Percentiles rank a stretch among this genome's conserved stretches.
Evolutionary conservation across 2,888 invertebrate species (phyloP).

Genomic region (Stenolophus ochropezus): DNA sequence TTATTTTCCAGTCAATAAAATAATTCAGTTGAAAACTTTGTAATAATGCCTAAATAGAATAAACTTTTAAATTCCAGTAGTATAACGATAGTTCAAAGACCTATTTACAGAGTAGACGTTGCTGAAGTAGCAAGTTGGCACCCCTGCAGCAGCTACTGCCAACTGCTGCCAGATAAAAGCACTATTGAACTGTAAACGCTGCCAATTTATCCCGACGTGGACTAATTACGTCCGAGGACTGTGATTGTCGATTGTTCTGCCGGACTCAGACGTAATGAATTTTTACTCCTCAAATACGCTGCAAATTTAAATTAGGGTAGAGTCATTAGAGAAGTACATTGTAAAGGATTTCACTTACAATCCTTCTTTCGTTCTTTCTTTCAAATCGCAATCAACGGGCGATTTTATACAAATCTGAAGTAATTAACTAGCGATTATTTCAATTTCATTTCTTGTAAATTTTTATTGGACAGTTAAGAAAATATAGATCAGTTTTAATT

Average conservation of each 20-base stretch:
- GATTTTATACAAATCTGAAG: too few relatives aligned
- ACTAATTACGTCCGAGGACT: background rate
- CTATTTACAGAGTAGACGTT: background rate
- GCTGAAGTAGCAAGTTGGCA: background rate
- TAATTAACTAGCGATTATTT: too few relatives aligned
- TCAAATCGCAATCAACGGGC: too few relatives aligned
- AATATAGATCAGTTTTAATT: too few relatives aligned
- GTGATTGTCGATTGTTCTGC: background rate
- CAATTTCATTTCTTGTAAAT: too few relatives aligned
- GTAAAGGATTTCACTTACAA: background rate
- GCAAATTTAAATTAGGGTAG: background rate
- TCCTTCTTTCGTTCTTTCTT: too few relatives aligned
- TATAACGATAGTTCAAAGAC: background rate
- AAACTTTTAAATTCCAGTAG: too few relatives aligned
- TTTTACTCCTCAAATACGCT: conserved; percentile 16
- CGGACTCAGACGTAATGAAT: background rate
- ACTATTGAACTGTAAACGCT: conserved; percentile 18
- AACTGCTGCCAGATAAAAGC: conserved; percentile 22
- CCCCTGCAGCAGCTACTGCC: background rate
- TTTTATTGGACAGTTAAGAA: too few relatives aligned
- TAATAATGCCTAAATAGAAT: too few relatives aligned
- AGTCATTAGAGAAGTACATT: background rate
- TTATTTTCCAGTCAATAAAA: too few relatives aligned
- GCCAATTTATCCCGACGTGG: conserved; percentile 15
- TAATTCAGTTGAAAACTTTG: too few relatives aligned